These are phyloP conservation scores for Gisinianus flammeolus DNA, from an alignment of 2,888 invertebrate species.

Conservation along the genomic window DNA sequence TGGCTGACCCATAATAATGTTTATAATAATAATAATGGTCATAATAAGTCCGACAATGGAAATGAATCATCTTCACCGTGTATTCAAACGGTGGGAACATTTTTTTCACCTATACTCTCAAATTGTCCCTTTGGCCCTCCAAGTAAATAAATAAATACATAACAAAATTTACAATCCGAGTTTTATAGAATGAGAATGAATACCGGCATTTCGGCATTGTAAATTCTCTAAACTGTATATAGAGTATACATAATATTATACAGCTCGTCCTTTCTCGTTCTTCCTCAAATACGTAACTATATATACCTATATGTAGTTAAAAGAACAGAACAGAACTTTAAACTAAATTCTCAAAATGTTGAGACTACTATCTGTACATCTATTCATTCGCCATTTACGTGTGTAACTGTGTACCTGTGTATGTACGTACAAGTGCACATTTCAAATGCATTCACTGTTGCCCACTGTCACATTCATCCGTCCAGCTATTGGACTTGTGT, in stretches of 20 bases:
- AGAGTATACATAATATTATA: neutral
- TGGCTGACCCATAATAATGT: slow-evolving; percentile 5
- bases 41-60: neutral
- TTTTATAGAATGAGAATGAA: neutral
- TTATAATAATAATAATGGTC: neutral
- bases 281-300: no score
- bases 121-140: neutral
- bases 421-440: no score
- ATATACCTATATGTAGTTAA: no score
- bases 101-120: neutral
- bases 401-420: no score
- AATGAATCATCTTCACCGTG: slow-evolving; percentile 9
- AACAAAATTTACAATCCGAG: no score
- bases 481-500: neutral
- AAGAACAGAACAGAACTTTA: neutral
- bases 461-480: no score
- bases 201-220: neutral
- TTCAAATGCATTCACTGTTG: no score
- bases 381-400: no score
- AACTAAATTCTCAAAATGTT: no score
- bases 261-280: neutral
- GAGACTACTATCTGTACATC: no score
- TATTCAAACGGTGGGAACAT: slow-evolving; percentile 39
- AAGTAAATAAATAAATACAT: no score
- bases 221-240: neutral